Evolutionary conservation across 92 coral and sea anemone species (phyloP).

Genomic region (Epizoanthus stellaris): DNA sequence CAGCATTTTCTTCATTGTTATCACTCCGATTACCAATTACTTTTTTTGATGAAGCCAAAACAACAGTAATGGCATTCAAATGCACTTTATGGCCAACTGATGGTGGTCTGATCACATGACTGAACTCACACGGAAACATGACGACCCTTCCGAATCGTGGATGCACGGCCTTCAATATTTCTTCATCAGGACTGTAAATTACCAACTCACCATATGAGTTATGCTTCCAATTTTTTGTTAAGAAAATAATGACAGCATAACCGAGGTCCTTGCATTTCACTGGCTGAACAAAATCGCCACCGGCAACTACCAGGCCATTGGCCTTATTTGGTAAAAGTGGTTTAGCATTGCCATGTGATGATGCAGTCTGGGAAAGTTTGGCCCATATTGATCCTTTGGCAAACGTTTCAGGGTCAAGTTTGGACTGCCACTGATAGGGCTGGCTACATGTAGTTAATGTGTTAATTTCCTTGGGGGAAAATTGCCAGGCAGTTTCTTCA

Average conservation of each 20-base stretch:
- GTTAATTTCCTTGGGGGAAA: slow-evolving; percentile 31
- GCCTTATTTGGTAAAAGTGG: slow-evolving; percentile 9
- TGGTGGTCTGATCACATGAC: slow-evolving; percentile 74
- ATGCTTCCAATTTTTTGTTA: slow-evolving; percentile 63
- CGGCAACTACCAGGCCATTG: slow-evolving; percentile 57
- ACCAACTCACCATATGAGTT: slow-evolving; percentile 80
- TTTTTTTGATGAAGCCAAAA: slow-evolving; percentile 33
- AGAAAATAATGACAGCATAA: slow-evolving; percentile 52
- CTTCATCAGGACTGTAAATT: slow-evolving; percentile 67
- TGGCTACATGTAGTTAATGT: background rate
- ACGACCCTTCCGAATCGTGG: slow-evolving; percentile 76
- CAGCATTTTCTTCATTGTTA: background rate
- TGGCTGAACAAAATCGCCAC: slow-evolving; percentile 53
- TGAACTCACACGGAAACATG: slow-evolving; percentile 57
- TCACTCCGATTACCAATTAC: background rate
- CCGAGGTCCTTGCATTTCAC: background rate
- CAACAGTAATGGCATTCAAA: slow-evolving; percentile 57
- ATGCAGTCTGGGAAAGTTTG: slow-evolving; percentile 6
- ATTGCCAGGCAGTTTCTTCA: slow-evolving; percentile 70
- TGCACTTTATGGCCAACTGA: slow-evolving; percentile 55
- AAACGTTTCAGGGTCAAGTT: slow-evolving; percentile 38
- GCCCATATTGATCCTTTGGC: slow-evolving; percentile 35
- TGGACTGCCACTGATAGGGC: slow-evolving; percentile 51
- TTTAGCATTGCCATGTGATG: background rate
- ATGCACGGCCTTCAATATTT: slow-evolving; percentile 67